Conservation (phyloP, 2,113 vertebrate species). For the Toxotes jaculatrix region DNA sequence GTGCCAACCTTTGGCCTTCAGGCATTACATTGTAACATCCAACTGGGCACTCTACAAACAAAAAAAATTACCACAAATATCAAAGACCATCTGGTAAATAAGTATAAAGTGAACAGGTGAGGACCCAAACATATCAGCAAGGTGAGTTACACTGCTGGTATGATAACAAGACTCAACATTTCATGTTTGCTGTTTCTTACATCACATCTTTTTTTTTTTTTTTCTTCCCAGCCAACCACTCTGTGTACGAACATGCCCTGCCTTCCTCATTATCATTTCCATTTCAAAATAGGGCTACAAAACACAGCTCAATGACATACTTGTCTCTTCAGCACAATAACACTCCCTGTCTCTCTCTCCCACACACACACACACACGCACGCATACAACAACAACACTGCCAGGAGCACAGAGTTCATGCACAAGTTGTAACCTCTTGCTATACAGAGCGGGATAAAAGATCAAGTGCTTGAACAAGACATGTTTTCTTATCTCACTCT, state of each 20-base stretch:
- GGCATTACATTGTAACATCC: constrained; percentile 9
- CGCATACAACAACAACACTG: constrained; percentile 12
- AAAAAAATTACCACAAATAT: constrained; percentile 1
- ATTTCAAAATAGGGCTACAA: constrained; percentile 64
- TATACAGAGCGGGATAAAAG: neutral
- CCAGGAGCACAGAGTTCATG: constrained; percentile 35
- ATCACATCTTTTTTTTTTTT: constrained; percentile 32
- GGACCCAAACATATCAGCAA: constrained; percentile 17
- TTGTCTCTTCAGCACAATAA: constrained; percentile 59
- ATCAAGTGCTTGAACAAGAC: neutral
- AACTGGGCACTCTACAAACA: constrained; percentile 15
- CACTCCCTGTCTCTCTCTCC: constrained; percentile 31
- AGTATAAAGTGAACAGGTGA: constrained; percentile 21
- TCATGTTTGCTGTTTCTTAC: constrained; percentile 53
- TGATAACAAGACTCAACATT: constrained; percentile 67
- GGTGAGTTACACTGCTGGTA: constrained; percentile 20
- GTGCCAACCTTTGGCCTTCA: constrained; percentile 36
- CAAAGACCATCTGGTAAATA: constrained; percentile 7
- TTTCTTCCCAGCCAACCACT: constrained; percentile 24
- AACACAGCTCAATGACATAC: constrained; percentile 44
- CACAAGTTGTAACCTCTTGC: constrained; percentile 8
- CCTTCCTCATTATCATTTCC: constrained; percentile 52
- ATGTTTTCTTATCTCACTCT: constrained; percentile 4
- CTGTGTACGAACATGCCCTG: constrained; percentile 62
- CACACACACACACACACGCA: neutral